A percentile compares a stretch with the other conserved stretches of the same genome.
These are phyloP conservation scores for Calonectris borealis DNA, from an alignment of 2,113 vertebrate genomes.

Conservation along the genomic window DNA sequence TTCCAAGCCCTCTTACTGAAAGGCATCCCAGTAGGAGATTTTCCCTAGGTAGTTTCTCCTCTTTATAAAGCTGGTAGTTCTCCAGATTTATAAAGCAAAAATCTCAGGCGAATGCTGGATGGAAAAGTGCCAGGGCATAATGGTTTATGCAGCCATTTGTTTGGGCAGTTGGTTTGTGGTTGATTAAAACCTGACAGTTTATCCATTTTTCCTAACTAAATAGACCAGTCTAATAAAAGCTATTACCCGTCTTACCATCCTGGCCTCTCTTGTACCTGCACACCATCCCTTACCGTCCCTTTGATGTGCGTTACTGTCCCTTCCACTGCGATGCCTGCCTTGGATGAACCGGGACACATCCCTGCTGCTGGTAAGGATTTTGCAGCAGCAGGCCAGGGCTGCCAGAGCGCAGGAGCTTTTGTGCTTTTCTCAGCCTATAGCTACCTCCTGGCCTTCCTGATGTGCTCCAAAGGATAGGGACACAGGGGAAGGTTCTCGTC, in stretches of 20 bases:
- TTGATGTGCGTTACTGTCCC: not conserved
- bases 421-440: not conserved
- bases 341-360: not conserved
- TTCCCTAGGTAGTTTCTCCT: not conserved
- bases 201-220: not conserved
- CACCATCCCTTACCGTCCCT: accelerated
- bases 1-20: not conserved
- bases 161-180: not conserved
- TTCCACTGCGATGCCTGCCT: not conserved
- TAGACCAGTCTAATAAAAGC: not conserved
- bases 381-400: not conserved
- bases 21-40: not conserved
- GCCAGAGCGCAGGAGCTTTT: not conserved
- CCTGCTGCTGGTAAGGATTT: not conserved
- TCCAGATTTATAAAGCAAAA: not conserved
- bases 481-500: not conserved
- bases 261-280: not conserved
- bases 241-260: not conserved
- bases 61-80: not conserved
- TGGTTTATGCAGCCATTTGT: not conserved
- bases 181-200: not conserved
- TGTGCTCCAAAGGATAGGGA: not conserved
- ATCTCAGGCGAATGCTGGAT: not conserved
- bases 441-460: not conserved
- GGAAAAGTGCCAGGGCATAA: not conserved